Conservation (phyloP, 2,113 vertebrate genomes). For the Myocastor coypus region DNA sequence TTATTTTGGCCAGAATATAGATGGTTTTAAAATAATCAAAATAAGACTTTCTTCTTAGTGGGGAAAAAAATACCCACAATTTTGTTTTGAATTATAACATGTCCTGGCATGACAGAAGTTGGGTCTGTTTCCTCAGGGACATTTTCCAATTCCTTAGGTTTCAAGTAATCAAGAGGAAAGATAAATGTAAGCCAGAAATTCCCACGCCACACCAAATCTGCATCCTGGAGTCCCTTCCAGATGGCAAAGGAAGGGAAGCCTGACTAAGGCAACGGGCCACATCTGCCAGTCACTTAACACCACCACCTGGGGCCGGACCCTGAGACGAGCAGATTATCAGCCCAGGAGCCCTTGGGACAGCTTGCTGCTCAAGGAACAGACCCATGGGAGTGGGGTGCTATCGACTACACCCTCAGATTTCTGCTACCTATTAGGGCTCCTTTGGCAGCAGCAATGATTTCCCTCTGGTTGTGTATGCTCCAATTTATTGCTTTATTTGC, state of each 20-base stretch:
- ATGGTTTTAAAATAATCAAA: not conserved
- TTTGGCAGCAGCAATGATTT: conserved; percentile 57
- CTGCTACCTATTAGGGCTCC: not conserved
- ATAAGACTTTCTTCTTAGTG: not conserved
- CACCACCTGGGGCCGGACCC: not conserved
- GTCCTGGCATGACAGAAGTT: not conserved
- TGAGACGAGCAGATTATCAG: not conserved
- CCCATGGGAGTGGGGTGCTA: not conserved
- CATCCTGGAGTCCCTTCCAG: not conserved
- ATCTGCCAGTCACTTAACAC: not conserved
- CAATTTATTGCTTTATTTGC: conserved; percentile 62
- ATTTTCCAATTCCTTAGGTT: not conserved
- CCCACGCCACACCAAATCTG: not conserved
- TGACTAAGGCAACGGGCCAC: not conserved
- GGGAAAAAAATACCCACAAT: not conserved
- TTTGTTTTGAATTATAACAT: conserved; percentile 23
- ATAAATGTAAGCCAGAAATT: not conserved
- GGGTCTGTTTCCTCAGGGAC: not conserved
- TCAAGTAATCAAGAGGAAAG: conserved; percentile 1
- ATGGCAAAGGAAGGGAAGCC: not conserved
- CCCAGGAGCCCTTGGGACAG: not conserved
- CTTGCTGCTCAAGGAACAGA: not conserved
- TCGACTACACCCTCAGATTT: not conserved
- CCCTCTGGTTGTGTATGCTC: not conserved
- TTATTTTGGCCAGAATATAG: conserved; percentile 32